Evolutionary conservation across 2,888 invertebrate genomes (phyloP).

Genomic region (Chymomyza fuscimana): DNA sequence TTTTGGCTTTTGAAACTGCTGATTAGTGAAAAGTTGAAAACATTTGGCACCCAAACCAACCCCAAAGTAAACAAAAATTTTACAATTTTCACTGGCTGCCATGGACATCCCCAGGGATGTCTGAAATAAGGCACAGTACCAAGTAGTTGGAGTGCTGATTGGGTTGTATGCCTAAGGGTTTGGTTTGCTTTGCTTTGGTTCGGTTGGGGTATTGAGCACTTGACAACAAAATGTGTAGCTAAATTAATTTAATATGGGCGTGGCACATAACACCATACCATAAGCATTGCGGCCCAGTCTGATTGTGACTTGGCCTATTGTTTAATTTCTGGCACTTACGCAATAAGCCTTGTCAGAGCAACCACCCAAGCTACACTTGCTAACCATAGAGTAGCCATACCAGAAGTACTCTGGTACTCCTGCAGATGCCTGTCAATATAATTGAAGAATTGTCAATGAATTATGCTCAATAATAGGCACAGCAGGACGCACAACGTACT

Average conservation of each 20-base stretch:
- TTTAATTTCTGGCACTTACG: slow-evolving; percentile 14
- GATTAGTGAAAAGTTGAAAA: slow-evolving; percentile 35
- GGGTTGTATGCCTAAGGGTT: neutral
- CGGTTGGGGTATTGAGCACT: slow-evolving; percentile 31
- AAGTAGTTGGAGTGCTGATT: slow-evolving; percentile 1
- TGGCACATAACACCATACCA: neutral
- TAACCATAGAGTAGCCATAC: neutral
- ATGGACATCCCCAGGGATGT: slow-evolving; percentile 35
- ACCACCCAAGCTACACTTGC: neutral
- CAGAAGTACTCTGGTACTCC: neutral
- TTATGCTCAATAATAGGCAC: slow-evolving; percentile 60
- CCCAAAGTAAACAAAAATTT: slow-evolving; percentile 62
- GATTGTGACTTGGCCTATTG: neutral
- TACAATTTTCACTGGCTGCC: slow-evolving; percentile 44
- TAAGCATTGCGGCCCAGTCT: neutral
- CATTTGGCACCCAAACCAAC: slow-evolving; percentile 25
- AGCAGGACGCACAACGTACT: slow-evolving; percentile 16
- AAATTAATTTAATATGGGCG: slow-evolving; percentile 69
- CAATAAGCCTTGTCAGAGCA: slow-evolving; percentile 55
- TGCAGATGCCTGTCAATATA: neutral
- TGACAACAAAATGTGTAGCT: slow-evolving; percentile 47
- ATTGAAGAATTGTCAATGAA: slow-evolving; percentile 62
- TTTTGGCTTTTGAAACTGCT: slow-evolving; percentile 45
- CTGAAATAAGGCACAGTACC: slow-evolving; percentile 8
- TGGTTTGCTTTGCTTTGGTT: too few species aligned